Evolutionary conservation across 1,140 invertebrate genomes (phyloP), one percentile per base, ranked within the genome.

Genomic region (Mya arenaria): DNA sequence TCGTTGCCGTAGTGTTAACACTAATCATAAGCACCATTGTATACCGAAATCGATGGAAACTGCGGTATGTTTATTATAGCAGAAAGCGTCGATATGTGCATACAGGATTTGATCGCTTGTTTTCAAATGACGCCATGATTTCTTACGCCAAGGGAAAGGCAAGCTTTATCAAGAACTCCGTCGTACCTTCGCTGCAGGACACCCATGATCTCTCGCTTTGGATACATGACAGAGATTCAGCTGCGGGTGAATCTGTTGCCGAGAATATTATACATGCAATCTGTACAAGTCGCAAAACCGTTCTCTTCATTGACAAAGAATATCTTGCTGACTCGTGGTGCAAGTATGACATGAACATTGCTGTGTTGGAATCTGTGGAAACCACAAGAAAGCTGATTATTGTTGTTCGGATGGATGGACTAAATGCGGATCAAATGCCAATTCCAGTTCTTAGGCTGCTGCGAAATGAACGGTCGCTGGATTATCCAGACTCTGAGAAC

Each of bases 191-290:
- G 23, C 41, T 75, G 23, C 56, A 75, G 25, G 28, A 19, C 15
- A 58, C 32, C 17, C 73, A 60, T 34, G 15, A 5, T 32, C 62
- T 63, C 25, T 19, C 34, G 30, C 23, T 60, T 8, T 75, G 73
- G 73, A 60, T 75, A 28, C 32, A 36, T 19, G 73, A 75, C 41
- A 62, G 56, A n/a, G 62, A 75, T 25, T 44, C 36, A 5, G 4
- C 63, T 1, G 37, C 73, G 0, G 73, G 73, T 13, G 62, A 36
- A 32, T 75, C 73, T 1, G 30, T 63, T 5, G 58, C 58, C 10
- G 73, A 75, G 34, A 75, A 75, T 25, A 75, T 75, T 28, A 63
- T 13, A 25, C 73, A 75, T 25, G 73, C 52, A 8, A 75, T 75
- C n/a, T 63, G 48, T 30, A 63, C 41, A 25, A 63, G 73, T 32